Base-by-base conservation (phyloP, 1,140 invertebrate genomes). In the Orussus abietinus region DNA sequence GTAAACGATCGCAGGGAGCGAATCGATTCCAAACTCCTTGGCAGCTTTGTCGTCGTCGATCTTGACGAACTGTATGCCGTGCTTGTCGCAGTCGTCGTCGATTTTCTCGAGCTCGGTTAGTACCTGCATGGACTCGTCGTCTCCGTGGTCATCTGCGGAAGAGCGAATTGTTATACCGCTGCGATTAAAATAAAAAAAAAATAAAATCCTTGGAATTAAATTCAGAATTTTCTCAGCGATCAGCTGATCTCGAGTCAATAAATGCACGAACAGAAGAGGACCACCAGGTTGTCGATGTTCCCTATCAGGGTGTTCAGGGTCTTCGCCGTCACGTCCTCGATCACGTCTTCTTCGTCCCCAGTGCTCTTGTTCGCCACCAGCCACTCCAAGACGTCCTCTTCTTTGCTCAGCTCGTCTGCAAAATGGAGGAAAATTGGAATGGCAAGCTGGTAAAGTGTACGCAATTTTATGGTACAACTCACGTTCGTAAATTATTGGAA, bases 401-500 rank as follows among this genome's bases (percentile, higher is more conserved):
- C 92, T 55, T 81, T 83, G 42, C 85, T 90, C 42, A 96, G 67
- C 75, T 95, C 92, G 68, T 87, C 91, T 94, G 62, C 20, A 76
- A 72, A 47, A 43, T 42, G 45, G 15, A 22, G n/a, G n/a, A n/a
- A n/a, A n/a, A n/a, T n/a, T n/a, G n/a, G n/a, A n/a, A n/a, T n/a
- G n/a, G n/a, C n/a, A n/a, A n/a, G n/a, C n/a, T n/a, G n/a, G n/a
- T n/a, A n/a, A n/a, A n/a, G n/a, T n/a, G n/a, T n/a, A n/a, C n/a
- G n/a, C n/a, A n/a, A n/a, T n/a, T n/a, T n/a, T n/a, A n/a, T n/a
- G n/a, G n/a, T n/a, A n/a, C n/a, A n/a, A 74, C 77, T 77, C 78
- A 93, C 90, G 83, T 80, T 93, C 89, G 69, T 93, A 96, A 61
- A 95, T 88, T 59, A 96, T 90, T 49, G 92, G 92, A 66, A 93